phyloP scores from a whole-genome alignment of 2,797 vertebrate genomes.

The Balearica regulorum region DNA sequence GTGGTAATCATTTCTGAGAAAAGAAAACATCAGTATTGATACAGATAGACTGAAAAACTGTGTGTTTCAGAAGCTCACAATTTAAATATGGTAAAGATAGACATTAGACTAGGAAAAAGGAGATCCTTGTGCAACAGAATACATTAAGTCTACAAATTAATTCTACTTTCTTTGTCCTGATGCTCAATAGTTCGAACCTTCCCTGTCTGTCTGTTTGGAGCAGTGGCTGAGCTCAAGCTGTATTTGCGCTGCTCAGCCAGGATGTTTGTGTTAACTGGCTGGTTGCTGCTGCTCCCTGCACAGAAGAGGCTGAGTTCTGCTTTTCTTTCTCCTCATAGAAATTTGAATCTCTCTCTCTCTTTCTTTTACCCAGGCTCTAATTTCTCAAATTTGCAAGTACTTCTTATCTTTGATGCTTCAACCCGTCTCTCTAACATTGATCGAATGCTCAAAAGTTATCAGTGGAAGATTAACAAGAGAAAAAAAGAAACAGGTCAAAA shows the following conservation, averaged over 20 bases:
- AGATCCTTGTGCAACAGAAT: not conserved
- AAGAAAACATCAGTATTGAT: not conserved
- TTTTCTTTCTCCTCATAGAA: not conserved
- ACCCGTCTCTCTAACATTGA: not conserved
- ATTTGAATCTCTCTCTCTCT: not conserved
- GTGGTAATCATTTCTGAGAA: not conserved
- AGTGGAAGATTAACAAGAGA: not conserved
- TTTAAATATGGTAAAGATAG: not conserved
- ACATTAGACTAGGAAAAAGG: not conserved
- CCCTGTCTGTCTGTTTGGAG: not conserved
- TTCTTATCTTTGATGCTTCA: not conserved
- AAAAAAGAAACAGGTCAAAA: not conserved
- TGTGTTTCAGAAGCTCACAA: not conserved
- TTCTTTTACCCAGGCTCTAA: not conserved
- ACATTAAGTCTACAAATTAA: not conserved
- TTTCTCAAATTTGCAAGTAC: not conserved
- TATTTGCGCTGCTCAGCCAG: fast-evolving
- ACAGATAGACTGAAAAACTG: not conserved
- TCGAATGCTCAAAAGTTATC: not conserved
- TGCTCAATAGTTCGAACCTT: not conserved
- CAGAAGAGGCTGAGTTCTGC: not conserved
- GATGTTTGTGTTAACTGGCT: not conserved
- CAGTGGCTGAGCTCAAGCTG: not conserved
- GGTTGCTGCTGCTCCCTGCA: not conserved
- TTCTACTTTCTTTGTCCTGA: not conserved